A percentile compares a stretch with the other conserved stretches of the same genome.
phyloP scores from a whole-genome alignment of 2,113 vertebrate species.

The Gambusia holbrooki region DNA sequence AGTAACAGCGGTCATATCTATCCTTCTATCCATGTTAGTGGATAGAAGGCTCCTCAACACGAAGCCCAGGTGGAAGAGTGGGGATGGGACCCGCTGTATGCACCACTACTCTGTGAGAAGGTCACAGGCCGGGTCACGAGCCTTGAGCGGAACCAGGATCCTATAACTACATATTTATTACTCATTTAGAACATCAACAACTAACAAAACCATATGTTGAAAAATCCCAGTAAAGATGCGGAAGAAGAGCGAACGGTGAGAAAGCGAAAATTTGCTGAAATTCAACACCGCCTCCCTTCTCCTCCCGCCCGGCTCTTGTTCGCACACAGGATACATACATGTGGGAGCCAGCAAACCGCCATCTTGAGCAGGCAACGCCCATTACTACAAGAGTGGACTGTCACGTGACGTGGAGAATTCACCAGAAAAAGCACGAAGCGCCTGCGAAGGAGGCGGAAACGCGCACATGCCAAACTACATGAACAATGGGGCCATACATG shows the following conservation, averaged over 20 bases:
- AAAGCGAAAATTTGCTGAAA: too few relatives aligned
- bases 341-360: slow-evolving; percentile 67
- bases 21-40: too few relatives aligned
- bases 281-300: too few relatives aligned
- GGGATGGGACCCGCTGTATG: too few relatives aligned
- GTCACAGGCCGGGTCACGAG: not conserved
- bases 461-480: not conserved
- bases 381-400: slow-evolving; percentile 76
- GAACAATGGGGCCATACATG: not conserved
- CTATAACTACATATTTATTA: too few relatives aligned
- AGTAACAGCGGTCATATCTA: too few relatives aligned
- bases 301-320: too few relatives aligned
- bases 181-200: too few relatives aligned
- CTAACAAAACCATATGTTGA: too few relatives aligned
- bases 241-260: too few relatives aligned
- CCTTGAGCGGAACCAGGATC: not conserved
- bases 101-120: not conserved
- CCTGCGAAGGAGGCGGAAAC: not conserved
- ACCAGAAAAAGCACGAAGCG: not conserved
- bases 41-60: too few relatives aligned
- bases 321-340: slow-evolving; percentile 13
- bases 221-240: too few relatives aligned
- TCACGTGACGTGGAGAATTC: slow-evolving; percentile 55
- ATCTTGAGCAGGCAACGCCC: slow-evolving; percentile 81
- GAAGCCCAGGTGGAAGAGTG: not conserved